Evolutionary conservation across 2,888 invertebrate species (phyloP).

Genomic region (Rhaphigaster nebulosa): DNA sequence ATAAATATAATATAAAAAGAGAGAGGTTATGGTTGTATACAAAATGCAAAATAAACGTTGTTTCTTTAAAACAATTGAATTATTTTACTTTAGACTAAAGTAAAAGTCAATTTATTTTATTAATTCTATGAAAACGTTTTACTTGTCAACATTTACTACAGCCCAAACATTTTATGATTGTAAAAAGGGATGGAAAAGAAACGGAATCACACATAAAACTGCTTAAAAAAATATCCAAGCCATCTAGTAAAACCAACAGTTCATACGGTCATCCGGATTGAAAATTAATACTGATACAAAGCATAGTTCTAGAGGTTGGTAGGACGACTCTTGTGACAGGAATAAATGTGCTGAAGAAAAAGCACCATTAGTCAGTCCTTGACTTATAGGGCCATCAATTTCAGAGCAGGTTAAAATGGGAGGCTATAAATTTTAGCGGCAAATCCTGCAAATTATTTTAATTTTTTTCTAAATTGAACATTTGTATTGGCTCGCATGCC

Average conservation of each 20-base stretch:
- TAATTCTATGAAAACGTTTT: no score
- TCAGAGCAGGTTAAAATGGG: neutral
- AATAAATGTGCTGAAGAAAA: constrained; percentile 12
- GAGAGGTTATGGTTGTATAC: no score
- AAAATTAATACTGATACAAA: neutral
- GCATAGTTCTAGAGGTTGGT: neutral
- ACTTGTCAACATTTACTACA: no score
- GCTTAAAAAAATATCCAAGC: neutral
- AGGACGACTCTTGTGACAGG: neutral
- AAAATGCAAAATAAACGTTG: no score
- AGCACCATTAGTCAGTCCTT: constrained; percentile 14
- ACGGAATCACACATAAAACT: no score
- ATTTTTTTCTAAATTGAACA: neutral
- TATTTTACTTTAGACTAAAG: no score
- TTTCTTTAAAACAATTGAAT: no score
- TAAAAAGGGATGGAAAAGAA: no score
- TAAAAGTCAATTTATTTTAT: no score
- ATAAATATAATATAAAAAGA: no score
- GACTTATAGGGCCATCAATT: constrained; percentile 34
- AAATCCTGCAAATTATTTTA: constrained; percentile 14
- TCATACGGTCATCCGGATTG: neutral
- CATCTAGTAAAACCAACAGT: neutral
- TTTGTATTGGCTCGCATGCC: neutral
- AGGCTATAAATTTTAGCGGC: neutral
- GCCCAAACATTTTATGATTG: no score